phyloP scores from a whole-genome alignment of 2,797 vertebrate genomes.

The Smutsia temminckii region DNA sequence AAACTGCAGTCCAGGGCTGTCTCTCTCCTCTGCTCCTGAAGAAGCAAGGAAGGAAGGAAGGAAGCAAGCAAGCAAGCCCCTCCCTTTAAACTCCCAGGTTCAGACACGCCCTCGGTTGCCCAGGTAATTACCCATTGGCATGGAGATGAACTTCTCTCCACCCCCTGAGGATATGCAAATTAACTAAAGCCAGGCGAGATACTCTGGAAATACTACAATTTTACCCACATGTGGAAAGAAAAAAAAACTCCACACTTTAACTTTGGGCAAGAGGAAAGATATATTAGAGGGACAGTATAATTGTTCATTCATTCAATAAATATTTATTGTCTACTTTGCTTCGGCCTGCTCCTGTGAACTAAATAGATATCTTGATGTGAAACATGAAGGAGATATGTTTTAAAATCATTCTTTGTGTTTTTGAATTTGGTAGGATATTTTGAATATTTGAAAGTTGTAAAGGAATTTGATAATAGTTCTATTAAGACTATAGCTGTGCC shows the following conservation, averaged over 20 bases:
- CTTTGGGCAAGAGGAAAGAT: not conserved
- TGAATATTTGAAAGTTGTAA: constrained; percentile 3
- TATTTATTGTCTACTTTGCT: not conserved
- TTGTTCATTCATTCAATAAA: not conserved
- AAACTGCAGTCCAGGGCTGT: too few relatives aligned
- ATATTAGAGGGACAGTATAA: not conserved
- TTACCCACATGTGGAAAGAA: not conserved
- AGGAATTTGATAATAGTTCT: not conserved
- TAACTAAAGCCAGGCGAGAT: too few relatives aligned
- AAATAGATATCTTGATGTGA: not conserved
- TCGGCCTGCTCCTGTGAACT: not conserved
- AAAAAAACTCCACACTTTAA: not conserved
- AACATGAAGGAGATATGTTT: not conserved
- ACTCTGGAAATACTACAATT: too few relatives aligned
- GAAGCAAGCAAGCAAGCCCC: too few relatives aligned
- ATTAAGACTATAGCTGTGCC: not conserved
- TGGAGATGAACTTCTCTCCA: too few relatives aligned
- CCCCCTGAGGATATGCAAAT: too few relatives aligned
- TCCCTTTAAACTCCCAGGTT: too few relatives aligned
- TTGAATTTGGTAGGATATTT: not conserved
- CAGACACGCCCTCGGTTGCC: too few relatives aligned
- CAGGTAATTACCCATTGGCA: too few relatives aligned
- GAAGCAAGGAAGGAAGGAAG: too few relatives aligned
- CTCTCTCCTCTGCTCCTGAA: too few relatives aligned
- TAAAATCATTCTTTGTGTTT: not conserved